phyloP scores from a whole-genome alignment of 2,797 vertebrate genomes.

The Pipistrellus nathusii region DNA sequence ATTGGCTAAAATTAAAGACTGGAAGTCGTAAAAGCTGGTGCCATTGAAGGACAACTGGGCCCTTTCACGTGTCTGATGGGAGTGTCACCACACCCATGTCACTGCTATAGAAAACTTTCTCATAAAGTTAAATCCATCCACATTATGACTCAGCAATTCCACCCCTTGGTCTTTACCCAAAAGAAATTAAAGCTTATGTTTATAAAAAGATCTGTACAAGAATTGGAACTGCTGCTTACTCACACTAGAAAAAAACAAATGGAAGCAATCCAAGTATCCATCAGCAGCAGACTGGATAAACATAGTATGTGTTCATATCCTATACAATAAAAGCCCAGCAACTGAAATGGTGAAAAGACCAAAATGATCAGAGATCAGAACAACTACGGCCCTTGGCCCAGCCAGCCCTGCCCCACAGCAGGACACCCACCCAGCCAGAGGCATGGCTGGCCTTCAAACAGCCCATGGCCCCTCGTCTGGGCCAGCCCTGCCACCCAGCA shows the following conservation, averaged over 20 bases:
- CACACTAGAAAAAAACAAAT: background rate
- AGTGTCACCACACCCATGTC: accelerated
- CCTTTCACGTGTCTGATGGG: no score
- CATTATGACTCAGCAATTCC: background rate
- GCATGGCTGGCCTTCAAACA: no score
- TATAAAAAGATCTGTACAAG: background rate
- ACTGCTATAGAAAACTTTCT: background rate
- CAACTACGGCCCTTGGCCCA: no score
- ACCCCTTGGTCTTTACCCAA: background rate
- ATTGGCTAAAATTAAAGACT: background rate
- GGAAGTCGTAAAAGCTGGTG: background rate
- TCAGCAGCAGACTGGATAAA: background rate
- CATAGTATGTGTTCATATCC: no score
- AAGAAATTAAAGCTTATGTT: background rate
- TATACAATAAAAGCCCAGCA: no score
- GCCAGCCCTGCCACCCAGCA: no score
- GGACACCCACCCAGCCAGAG: no score
- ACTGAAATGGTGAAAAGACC: no score
- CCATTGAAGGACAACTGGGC: no score
- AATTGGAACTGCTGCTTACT: background rate
- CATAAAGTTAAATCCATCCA: background rate
- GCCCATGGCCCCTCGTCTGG: no score
- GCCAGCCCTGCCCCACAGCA: no score
- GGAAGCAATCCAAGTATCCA: background rate
- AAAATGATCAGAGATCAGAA: no score